These are phyloP conservation scores for Chrysogorgia sp. DNA, from an alignment of 92 coral and sea anemone genomes.

Conservation along the genomic window DNA sequence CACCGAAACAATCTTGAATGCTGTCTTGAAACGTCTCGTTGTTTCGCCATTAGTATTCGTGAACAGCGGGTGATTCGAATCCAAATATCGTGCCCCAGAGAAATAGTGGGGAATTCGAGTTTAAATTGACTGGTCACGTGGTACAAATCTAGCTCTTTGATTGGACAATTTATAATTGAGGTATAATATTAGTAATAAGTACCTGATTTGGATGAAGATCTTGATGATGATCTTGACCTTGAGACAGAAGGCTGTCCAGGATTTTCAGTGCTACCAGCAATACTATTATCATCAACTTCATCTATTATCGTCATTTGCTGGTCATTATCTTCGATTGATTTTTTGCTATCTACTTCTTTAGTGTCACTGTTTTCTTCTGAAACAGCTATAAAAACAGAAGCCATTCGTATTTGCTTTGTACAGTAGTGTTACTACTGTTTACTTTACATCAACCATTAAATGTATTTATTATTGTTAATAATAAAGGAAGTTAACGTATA, in stretches of 20 bases:
- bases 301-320: constrained; percentile 82
- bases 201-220: constrained; percentile 84
- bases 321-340: constrained; percentile 34
- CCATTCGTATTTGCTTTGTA: background rate
- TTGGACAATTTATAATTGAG: no score
- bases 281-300: constrained; percentile 76
- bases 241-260: constrained; percentile 55
- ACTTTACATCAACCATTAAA: no score
- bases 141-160: no score
- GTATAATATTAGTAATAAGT: constrained; percentile 3
- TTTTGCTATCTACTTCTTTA: background rate
- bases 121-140: no score
- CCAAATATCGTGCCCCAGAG: no score
- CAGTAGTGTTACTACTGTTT: no score
- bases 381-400: background rate
- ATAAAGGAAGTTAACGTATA: no score
- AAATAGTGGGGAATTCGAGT: constrained; percentile 5
- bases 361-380: constrained; percentile 11
- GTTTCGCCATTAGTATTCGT: no score
- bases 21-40: no score
- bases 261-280: constrained; percentile 56
- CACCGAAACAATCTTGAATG: no score
- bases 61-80: no score
- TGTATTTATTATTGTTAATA: no score
- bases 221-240: constrained; percentile 67